Conservation (phyloP, 2,113 vertebrate genomes). For the Zonotrichia leucophrys region DNA sequence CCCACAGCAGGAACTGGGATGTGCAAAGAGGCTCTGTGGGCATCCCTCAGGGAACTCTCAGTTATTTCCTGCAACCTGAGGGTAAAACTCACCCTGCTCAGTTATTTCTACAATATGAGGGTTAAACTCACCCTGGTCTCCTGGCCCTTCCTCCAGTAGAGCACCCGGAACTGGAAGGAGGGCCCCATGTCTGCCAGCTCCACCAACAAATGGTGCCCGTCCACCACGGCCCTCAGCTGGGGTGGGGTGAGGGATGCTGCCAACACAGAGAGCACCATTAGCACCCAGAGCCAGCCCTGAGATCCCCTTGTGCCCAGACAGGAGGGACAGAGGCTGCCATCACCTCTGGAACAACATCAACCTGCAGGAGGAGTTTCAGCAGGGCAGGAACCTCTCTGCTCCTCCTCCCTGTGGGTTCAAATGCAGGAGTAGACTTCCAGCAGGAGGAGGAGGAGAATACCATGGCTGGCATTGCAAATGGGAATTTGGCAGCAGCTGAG, state of each 20-base stretch:
- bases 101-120: not conserved
- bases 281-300: not conserved
- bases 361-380: not conserved
- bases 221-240: constrained; percentile 42
- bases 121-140: constrained; percentile 63
- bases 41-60: not conserved
- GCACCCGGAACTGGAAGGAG: constrained; percentile 63
- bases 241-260: constrained; percentile 74
- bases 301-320: not conserved
- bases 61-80: not conserved
- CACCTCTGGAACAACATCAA: not conserved
- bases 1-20: not conserved
- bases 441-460: not conserved
- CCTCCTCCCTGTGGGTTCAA: not conserved
- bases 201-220: constrained; percentile 65
- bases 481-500: not conserved
- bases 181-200: constrained; percentile 74
- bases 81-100: constrained; percentile 60
- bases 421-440: not conserved
- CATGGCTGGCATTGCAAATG: not conserved
- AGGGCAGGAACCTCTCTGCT: not conserved
- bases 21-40: not conserved
- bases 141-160: constrained; percentile 69
- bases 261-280: constrained; percentile 13
- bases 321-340: not conserved